These are phyloP conservation scores for Coreius guichenoti DNA, from an alignment of 2,797 vertebrate genomes.

Conservation along the genomic window DNA sequence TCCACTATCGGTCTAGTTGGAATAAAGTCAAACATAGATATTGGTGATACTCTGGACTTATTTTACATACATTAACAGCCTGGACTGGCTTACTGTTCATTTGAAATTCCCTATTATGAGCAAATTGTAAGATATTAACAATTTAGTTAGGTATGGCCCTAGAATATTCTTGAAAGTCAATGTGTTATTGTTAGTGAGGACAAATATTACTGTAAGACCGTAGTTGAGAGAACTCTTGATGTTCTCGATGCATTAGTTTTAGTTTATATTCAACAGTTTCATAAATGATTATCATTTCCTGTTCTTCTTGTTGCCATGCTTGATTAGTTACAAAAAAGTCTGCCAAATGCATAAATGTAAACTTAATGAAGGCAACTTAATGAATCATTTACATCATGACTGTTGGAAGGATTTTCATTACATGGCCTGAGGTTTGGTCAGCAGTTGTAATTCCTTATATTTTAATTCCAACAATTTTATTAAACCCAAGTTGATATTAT, in stretches of 20 bases:
- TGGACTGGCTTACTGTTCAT: background rate
- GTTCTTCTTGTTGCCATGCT: background rate
- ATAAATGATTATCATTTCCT: slow-evolving; percentile 19
- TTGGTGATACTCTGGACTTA: background rate
- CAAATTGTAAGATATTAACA: background rate
- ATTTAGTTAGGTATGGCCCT: no score
- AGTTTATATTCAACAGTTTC: background rate
- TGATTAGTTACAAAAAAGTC: no score
- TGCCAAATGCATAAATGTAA: no score
- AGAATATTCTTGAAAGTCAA: background rate
- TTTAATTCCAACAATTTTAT: background rate
- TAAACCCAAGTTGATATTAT: background rate
- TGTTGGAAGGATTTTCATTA: background rate
- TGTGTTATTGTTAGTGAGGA: background rate
- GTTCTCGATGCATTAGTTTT: background rate
- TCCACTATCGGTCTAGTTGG: background rate
- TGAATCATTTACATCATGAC: background rate
- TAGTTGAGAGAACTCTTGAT: no score
- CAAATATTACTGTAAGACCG: background rate
- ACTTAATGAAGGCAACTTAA: background rate
- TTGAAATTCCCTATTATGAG: background rate
- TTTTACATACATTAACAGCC: background rate
- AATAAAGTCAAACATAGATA: background rate
- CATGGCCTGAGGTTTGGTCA: background rate
- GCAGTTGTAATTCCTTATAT: background rate